Base-by-base conservation (phyloP, 2,797 vertebrate genomes). In the Anniella stebbinsi region DNA sequence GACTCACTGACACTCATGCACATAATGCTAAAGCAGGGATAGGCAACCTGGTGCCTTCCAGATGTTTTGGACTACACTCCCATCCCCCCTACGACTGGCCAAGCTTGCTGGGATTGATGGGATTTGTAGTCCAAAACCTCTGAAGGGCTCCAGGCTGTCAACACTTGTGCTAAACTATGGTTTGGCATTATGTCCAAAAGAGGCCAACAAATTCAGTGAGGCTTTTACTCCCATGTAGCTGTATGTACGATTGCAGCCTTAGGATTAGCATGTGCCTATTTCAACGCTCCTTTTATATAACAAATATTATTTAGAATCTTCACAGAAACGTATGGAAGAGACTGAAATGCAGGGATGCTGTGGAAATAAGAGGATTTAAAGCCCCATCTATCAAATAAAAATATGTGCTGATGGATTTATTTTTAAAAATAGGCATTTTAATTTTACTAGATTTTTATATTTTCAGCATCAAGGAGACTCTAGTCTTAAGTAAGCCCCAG, bases 401-500 rank as follows among this genome's bases (percentile, higher is more conserved):
- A 90, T 63, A 77, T 17, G 86, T 54, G 85, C 25, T 30, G 41
- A 63, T n/a, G 4, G 13, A 8, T 91, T 54, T 41, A 25, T 12
- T 41, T n/a, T 48, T 90, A 92, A 92, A 89, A 30, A 4, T 33
- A 45, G 8, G 48, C 86, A 73, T 72, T 86, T 60, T 63, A 66
- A 84, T 77, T 18, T 33, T 83, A 69, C 11, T 80, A 30, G 36
- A 45, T 38, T 15, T 57, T 88, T 66, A 86, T 60, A 67, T 18
- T 95, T 91, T 93, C 81, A 86, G 48, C 72, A 93, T 1, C 2
- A 87, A 91, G 88, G 75, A 76, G 84, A 92, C 76, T 21, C 0
- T 1, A 93, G 77, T 82, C 83, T 48, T 86, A 17, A 84, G 95
- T 91, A 95, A 75, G 3, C 69, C 96, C 73, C 91, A 95, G 92